Base-by-base conservation (phyloP, 2,797 vertebrate genomes). In the Peromyscus melanophrys region DNA sequence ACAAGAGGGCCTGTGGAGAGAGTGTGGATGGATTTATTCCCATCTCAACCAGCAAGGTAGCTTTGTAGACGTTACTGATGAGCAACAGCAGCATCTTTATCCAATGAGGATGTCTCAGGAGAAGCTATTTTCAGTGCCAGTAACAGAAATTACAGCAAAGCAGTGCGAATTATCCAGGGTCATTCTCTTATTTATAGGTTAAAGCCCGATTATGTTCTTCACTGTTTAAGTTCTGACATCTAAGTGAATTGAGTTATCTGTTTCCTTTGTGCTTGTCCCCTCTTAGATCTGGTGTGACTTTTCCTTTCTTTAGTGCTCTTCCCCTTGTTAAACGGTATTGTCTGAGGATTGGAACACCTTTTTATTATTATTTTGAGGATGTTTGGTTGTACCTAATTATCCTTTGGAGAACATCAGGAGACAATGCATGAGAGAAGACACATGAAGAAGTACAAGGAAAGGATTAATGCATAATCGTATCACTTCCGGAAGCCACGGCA, bases 381-480 rank as follows among this genome's bases (percentile, higher is more conserved):
- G 43, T 57, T 96, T 73, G 91, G 55, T 85, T 95, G 95, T 92
- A 94, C 71, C 37, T 97, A 94, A 91, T 96, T 97, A 86, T 78
- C 23, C 46, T 95, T 85, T 86, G 84, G 87, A 96, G 80, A 93
- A 75, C 37, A 88, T 31, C 83, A 89, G 55, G 93, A 96, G 91
- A 92, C 80, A 95, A 78, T 65, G 25, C 37, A 52, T 7, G 85
- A 86, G 61, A 19, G 16, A 57, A 57, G 92, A 90, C 37, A 94
- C 86, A 95, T 78, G n/a, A 37, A 78, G 91, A 61, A 87, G 52
- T 76, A 84, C 40, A 84, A 40, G 49, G 77, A 88, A 95, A 73
- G 31, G 17, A 52, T 81, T 89, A 52, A 65, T 76, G 46, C 69
- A 75, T 87, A 94, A 94, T 88, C 43, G 31, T 37, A 67, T 89